Percentiles rank a stretch among this genome's conserved stretches.
phyloP scores from a whole-genome alignment of 2,888 invertebrate species.

The Phyllotreta cruciferae region DNA sequence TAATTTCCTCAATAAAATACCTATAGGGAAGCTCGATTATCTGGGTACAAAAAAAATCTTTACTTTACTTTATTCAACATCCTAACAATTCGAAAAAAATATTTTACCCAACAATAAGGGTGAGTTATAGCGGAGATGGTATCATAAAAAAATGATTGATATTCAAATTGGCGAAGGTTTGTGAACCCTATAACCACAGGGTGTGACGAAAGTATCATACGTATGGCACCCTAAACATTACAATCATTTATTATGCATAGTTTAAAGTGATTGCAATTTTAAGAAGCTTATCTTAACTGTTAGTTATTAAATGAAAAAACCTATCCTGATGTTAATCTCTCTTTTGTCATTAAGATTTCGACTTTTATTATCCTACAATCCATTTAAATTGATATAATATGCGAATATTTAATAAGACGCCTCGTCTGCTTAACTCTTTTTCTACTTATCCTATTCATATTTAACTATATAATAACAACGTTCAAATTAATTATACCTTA shows the following conservation, averaged over 20 bases:
- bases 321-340: constrained; percentile 37
- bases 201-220: constrained; percentile 39
- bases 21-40: too few relatives aligned
- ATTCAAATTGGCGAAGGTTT: constrained; percentile 16
- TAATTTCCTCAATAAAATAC: too few relatives aligned
- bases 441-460: constrained; percentile 36
- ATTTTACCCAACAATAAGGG: constrained; percentile 2
- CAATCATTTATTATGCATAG: constrained; percentile 45
- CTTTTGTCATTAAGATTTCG: constrained; percentile 46
- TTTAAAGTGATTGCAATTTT: constrained; percentile 46
- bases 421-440: too few relatives aligned
- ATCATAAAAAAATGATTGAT: constrained; percentile 19
- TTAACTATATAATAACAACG: not conserved
- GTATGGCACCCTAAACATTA: constrained; percentile 43
- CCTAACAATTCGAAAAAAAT: not conserved
- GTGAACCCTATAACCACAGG: constrained; percentile 32
- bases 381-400: constrained; percentile 42
- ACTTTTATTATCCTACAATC: constrained; percentile 44
- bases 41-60: too few relatives aligned
- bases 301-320: constrained; percentile 48
- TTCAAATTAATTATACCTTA: not conserved
- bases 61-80: not conserved
- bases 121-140: not conserved
- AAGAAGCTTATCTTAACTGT: constrained; percentile 51
- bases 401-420: constrained; percentile 45